Evolutionary conservation across 2,113 vertebrate species (phyloP).

Genomic region (Serilophus lunatus): DNA sequence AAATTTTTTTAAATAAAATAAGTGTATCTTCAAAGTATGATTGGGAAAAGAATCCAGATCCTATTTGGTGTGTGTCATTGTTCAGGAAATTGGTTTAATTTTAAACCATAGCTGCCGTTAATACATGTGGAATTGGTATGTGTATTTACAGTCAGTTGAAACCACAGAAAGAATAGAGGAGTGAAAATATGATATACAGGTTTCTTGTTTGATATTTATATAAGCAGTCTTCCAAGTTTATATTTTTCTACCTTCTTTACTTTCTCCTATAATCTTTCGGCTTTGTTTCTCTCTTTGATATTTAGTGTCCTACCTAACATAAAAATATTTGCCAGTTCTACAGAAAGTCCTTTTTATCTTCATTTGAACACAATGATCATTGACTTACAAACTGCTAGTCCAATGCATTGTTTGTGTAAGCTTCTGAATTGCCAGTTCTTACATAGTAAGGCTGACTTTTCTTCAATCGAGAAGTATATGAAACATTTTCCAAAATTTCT

Average conservation of each 20-base stretch:
- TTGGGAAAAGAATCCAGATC: not conserved
- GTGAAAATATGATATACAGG: not conserved
- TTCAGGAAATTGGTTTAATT: not conserved
- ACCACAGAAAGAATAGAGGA: not conserved
- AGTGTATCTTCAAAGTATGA: not conserved
- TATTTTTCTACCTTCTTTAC: not conserved
- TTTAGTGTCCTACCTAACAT: accelerated
- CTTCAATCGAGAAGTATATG: not conserved
- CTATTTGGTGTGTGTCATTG: not conserved
- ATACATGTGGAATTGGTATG: not conserved
- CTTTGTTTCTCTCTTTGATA: not conserved
- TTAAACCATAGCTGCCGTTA: not conserved
- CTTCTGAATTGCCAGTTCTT: not conserved
- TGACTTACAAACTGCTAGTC: not conserved
- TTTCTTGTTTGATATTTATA: not conserved
- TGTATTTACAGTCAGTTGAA: not conserved
- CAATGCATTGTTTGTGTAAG: not conserved
- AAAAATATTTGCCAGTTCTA: not conserved
- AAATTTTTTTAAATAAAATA: not conserved
- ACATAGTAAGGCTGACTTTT: not conserved
- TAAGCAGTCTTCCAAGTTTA: not conserved
- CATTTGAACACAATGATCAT: not conserved
- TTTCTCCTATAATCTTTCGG: not conserved
- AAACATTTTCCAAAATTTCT: not conserved
- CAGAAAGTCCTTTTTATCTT: not conserved